A percentile compares a stretch with the other conserved stretches of the same genome.
phyloP scores from a whole-genome alignment of 2,113 vertebrate species.

The Perca flavescens region DNA sequence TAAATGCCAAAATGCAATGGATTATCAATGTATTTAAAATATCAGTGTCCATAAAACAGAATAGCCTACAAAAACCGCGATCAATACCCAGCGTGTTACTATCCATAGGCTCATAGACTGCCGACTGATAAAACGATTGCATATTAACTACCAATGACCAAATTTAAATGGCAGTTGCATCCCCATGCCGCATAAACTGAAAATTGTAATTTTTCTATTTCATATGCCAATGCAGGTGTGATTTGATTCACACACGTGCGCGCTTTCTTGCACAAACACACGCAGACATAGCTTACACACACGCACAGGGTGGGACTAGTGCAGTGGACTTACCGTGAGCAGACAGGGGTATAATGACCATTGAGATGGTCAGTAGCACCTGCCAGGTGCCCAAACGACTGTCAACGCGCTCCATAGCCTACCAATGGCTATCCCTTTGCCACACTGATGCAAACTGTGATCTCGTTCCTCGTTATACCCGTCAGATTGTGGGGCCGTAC shows the following conservation, averaged over 20 bases:
- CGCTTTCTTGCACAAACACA: constrained; percentile 27
- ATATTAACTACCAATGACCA: neutral
- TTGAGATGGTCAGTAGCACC: constrained; percentile 76
- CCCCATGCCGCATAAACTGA: neutral
- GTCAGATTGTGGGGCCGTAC: constrained; percentile 26
- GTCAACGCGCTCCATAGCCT: constrained; percentile 69
- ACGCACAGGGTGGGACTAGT: constrained; percentile 61
- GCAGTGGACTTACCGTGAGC: constrained; percentile 74
- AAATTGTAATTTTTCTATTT: constrained; percentile 29
- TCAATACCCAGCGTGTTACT: neutral
- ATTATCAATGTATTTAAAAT: neutral
- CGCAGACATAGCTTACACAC: neutral
- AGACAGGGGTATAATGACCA: constrained; percentile 67
- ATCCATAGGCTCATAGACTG: neutral
- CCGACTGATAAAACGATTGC: neutral
- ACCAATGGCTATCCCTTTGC: constrained; percentile 5
- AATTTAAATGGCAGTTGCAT: neutral
- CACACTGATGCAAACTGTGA: constrained; percentile 34
- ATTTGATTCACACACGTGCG: constrained; percentile 49
- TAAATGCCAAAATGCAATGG: neutral
- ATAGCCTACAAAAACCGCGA: neutral
- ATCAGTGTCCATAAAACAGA: neutral
- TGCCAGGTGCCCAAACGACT: constrained; percentile 71
- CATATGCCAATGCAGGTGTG: constrained; percentile 45
- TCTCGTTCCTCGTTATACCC: constrained; percentile 13